A percentile compares a stretch with the other conserved stretches of the same genome.
Conservation (phyloP, 2,113 vertebrate genomes). For the Columba janthina region DNA sequence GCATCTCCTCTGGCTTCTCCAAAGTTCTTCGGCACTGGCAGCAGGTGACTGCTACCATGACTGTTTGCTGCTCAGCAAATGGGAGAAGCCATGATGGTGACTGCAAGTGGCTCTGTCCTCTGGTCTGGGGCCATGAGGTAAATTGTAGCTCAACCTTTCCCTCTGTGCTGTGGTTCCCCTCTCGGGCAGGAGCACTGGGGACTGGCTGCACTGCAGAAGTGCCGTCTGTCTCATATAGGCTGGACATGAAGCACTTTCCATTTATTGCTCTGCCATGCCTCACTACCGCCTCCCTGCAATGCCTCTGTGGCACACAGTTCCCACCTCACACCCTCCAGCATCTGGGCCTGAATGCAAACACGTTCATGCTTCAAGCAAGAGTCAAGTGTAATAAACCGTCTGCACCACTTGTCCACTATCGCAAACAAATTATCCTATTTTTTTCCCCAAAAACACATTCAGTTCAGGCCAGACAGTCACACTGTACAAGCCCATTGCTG, state of each 20-base stretch:
- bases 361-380: rapidly evolving
- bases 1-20: neutral
- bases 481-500: neutral
- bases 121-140: neutral
- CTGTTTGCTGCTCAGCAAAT: neutral
- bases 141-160: neutral
- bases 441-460: neutral
- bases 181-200: neutral
- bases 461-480: neutral
- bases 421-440: neutral
- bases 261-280: neutral
- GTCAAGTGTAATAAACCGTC: neutral
- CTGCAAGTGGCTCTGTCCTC: neutral
- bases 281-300: neutral
- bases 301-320: neutral
- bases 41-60: neutral
- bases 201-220: neutral
- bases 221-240: neutral
- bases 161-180: neutral
- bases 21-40: neutral
- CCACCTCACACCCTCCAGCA: neutral
- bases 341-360: neutral
- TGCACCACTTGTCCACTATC: neutral
- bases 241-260: neutral
- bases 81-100: neutral